These are phyloP conservation scores for Lepisosteus oculatus DNA, from an alignment of 2,113 vertebrate genomes.

Conservation along the genomic window DNA sequence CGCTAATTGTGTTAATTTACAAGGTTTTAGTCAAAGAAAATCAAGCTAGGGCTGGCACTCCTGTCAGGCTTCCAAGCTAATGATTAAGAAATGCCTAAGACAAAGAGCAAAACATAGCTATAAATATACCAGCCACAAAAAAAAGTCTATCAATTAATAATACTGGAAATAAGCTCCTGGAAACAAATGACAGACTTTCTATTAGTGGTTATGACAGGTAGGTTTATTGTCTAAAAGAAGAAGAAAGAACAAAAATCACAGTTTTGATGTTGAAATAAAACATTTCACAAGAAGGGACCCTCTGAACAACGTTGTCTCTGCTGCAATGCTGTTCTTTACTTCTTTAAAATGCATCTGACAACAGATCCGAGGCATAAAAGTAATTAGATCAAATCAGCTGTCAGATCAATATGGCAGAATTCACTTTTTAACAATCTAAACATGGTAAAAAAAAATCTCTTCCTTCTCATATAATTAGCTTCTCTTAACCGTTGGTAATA, in stretches of 20 bases:
- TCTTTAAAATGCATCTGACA: too few species aligned
- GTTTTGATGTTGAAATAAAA: too few species aligned
- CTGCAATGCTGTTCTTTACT: too few species aligned
- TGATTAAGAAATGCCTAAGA: conserved; percentile 88
- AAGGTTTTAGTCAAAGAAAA: conserved; percentile 97
- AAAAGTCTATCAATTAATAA: not conserved
- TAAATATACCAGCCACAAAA: conserved; percentile 32
- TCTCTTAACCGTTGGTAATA: too few species aligned
- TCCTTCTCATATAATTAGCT: too few species aligned
- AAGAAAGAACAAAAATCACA: not conserved
- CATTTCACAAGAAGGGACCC: too few species aligned
- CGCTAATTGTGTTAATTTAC: conserved; percentile 99
- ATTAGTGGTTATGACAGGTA: not conserved
- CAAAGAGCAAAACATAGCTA: conserved; percentile 55
- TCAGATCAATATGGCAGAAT: too few species aligned
- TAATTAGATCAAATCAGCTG: too few species aligned
- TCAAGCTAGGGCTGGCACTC: conserved; percentile 83
- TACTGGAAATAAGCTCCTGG: not conserved
- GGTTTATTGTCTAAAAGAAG: not conserved
- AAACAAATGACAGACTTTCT: not conserved
- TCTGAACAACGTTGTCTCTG: too few species aligned
- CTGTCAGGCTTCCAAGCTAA: conserved; percentile 86
- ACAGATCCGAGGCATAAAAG: too few species aligned
- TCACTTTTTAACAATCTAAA: too few species aligned
- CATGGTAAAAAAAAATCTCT: too few species aligned